These are phyloP conservation scores for Squalus acanthias DNA, from an alignment of 2,797 vertebrate genomes.

Conservation along the genomic window DNA sequence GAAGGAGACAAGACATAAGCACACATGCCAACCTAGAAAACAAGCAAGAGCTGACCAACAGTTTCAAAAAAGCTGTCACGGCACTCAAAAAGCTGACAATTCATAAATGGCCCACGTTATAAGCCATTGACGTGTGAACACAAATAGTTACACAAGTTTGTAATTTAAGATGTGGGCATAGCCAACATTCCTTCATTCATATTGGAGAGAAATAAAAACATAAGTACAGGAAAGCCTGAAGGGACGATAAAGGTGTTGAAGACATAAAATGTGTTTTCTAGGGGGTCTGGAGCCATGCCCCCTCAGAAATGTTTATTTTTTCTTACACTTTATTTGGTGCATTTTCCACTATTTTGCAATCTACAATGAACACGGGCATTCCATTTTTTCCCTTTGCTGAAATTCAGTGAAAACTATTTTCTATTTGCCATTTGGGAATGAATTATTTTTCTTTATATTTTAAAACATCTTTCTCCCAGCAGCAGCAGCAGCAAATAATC, in stretches of 20 bases:
- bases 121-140: neutral
- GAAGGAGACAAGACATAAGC: too few relatives aligned
- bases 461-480: neutral
- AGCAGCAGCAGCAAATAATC: too few relatives aligned
- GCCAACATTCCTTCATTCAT: neutral
- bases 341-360: neutral
- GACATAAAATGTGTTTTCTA: neutral
- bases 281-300: neutral
- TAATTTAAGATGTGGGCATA: neutral
- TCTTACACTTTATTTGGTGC: neutral
- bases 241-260: neutral
- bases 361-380: neutral
- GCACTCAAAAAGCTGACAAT: neutral
- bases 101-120: neutral
- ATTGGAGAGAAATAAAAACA: neutral
- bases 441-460: neutral
- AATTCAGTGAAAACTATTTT: neutral
- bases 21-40: too few relatives aligned
- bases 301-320: neutral
- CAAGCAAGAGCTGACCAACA: neutral
- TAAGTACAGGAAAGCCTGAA: neutral
- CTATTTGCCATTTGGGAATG: neutral
- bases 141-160: neutral
- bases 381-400: neutral
- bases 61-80: neutral